phyloP scores from a whole-genome alignment of 2,113 vertebrate species.

The Cynopterus brachyotis region DNA sequence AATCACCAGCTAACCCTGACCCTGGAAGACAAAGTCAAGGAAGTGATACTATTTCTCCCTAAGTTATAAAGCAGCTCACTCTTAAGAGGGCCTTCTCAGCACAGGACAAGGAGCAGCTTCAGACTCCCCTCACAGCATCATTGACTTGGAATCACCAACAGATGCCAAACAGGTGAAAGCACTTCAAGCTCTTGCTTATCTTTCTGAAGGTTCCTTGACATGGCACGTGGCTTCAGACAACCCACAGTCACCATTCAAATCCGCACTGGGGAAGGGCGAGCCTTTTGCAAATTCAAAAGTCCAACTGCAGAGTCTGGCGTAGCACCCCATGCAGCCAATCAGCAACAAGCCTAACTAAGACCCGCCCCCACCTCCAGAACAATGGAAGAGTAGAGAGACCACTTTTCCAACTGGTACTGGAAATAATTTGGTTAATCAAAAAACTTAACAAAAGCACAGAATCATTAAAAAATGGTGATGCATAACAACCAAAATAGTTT shows the following conservation, averaged over 20 bases:
- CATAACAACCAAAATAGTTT: neutral
- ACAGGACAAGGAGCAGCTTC: neutral
- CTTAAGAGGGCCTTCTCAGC: neutral
- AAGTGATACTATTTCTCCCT: neutral
- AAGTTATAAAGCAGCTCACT: neutral
- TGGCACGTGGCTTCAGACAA: neutral
- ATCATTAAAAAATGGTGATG: neutral
- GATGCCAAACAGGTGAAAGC: neutral
- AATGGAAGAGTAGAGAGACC: neutral
- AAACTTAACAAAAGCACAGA: neutral
- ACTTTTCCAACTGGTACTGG: neutral
- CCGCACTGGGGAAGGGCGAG: neutral
- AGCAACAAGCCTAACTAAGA: neutral
- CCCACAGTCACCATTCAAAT: neutral
- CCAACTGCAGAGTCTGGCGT: neutral
- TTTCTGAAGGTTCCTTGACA: neutral
- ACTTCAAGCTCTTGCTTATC: neutral
- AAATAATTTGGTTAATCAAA: neutral
- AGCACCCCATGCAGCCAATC: neutral
- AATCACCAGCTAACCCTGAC: neutral
- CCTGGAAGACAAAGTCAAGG: neutral
- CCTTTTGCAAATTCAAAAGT: neutral
- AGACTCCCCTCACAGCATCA: neutral
- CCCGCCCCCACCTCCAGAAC: neutral
- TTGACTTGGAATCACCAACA: neutral